Evolutionary conservation across 2,797 vertebrate species (phyloP).

Genomic region (Sparus aurata): DNA sequence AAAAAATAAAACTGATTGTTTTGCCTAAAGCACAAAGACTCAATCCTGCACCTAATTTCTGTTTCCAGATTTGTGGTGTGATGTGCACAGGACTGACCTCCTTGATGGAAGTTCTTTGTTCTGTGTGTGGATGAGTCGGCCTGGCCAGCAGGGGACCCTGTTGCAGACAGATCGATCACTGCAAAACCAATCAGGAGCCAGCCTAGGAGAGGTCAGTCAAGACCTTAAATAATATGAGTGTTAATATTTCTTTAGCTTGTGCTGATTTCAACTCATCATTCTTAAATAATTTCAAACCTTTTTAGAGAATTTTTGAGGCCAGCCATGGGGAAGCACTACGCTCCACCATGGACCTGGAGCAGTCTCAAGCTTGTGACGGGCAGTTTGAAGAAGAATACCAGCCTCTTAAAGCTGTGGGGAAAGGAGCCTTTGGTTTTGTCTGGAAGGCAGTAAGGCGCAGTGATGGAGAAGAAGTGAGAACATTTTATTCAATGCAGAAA

Average conservation of each 20-base stretch:
- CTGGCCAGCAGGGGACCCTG: conserved; percentile 81
- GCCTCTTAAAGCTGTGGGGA: conserved; percentile 89
- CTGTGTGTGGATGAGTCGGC: conserved; percentile 91
- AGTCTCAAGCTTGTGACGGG: conserved; percentile 90
- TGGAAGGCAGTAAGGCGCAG: conserved; percentile 89
- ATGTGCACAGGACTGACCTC: conserved; percentile 85
- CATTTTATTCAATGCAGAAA: not conserved
- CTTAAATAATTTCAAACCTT: not conserved
- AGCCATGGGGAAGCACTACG: conserved; percentile 75
- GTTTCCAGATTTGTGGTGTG: conserved; percentile 88
- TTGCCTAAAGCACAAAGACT: not conserved
- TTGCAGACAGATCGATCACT: conserved; percentile 77
- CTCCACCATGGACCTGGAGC: conserved; percentile 88
- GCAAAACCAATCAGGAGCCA: conserved; percentile 78
- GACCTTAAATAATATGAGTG: not conserved
- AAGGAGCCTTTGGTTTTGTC: conserved; percentile 95
- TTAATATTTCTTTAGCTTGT: not conserved
- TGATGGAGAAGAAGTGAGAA: conserved; percentile 87
- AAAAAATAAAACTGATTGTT: not conserved
- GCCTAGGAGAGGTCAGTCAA: conserved; percentile 87
- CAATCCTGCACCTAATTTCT: not conserved
- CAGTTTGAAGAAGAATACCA: conserved; percentile 90
- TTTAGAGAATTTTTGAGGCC: conserved; percentile 74
- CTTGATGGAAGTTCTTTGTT: conserved; percentile 82
- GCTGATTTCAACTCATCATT: not conserved